Percentiles rank a stretch among this genome's conserved stretches.
These are phyloP conservation scores for Coptodon bakossiorum DNA, from an alignment of 2,113 vertebrate species.

Conservation along the genomic window DNA sequence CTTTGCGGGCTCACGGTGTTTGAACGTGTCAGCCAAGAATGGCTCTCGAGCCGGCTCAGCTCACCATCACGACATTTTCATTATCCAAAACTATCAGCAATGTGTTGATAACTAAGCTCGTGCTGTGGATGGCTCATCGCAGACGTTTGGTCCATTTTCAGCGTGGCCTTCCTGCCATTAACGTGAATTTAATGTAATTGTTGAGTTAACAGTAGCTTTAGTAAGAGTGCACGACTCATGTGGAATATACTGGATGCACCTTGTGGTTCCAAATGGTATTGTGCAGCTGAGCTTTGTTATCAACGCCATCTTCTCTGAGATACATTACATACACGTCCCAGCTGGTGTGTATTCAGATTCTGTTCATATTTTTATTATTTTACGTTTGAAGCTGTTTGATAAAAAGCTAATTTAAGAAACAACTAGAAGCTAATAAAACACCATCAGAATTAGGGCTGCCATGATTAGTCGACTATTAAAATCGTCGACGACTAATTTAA, in stretches of 20 bases:
- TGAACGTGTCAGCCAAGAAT: not conserved
- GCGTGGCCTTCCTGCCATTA: not conserved
- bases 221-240: fast-evolving
- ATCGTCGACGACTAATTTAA: fast-evolving
- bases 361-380: not conserved
- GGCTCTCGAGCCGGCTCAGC: not conserved
- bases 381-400: not conserved
- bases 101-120: fast-evolving
- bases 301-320: not conserved
- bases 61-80: not conserved
- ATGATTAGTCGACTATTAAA: not conserved
- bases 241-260: fast-evolving
- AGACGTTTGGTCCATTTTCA: not conserved
- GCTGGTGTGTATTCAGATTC: not conserved
- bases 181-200: not conserved
- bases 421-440: not conserved
- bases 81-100: not conserved
- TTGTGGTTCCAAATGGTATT: not conserved
- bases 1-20: not conserved
- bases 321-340: not conserved
- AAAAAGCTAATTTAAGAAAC: not conserved
- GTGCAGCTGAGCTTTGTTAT: not conserved
- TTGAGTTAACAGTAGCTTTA: not conserved
- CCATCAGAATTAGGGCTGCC: fast-evolving
- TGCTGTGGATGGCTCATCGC: not conserved